Evolutionary conservation across 1,140 invertebrate genomes (phyloP).

Genomic region (Nephila pilipes): DNA sequence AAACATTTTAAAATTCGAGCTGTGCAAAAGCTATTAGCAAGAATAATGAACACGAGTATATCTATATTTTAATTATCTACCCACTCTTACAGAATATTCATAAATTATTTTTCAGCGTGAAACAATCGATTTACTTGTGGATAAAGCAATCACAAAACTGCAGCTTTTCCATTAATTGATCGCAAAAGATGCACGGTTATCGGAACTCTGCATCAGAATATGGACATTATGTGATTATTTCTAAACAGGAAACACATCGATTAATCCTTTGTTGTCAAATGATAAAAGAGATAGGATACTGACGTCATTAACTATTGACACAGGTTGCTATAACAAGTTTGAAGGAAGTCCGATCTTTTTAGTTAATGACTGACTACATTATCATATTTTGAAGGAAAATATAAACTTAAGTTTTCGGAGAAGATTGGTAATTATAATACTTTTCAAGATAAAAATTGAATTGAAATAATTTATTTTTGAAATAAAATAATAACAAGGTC

Average conservation of each 20-base stretch:
- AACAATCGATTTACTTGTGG: not conserved
- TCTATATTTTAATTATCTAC: not conserved
- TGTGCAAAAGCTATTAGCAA: not conserved
- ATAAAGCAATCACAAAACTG: conserved; percentile 15
- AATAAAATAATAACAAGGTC: too few species aligned
- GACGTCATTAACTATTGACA: conserved; percentile 28
- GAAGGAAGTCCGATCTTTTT: not conserved
- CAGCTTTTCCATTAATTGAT: not conserved
- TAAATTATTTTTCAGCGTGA: not conserved
- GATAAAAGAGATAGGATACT: not conserved
- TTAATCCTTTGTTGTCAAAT: not conserved
- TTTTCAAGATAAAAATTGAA: too few species aligned
- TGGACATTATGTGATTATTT: not conserved
- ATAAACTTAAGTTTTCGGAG: too few species aligned
- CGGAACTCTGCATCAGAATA: not conserved
- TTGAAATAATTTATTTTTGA: too few species aligned
- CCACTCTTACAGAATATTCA: not conserved
- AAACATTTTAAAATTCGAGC: not conserved
- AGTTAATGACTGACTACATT: too few species aligned
- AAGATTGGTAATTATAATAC: too few species aligned
- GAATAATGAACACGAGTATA: not conserved
- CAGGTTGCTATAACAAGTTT: not conserved
- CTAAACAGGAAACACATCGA: conserved; percentile 2
- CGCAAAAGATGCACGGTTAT: not conserved
- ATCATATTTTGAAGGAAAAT: too few species aligned